Conservation (phyloP, 2,888 invertebrate species). For the Acanthosepion lycidas region DNA sequence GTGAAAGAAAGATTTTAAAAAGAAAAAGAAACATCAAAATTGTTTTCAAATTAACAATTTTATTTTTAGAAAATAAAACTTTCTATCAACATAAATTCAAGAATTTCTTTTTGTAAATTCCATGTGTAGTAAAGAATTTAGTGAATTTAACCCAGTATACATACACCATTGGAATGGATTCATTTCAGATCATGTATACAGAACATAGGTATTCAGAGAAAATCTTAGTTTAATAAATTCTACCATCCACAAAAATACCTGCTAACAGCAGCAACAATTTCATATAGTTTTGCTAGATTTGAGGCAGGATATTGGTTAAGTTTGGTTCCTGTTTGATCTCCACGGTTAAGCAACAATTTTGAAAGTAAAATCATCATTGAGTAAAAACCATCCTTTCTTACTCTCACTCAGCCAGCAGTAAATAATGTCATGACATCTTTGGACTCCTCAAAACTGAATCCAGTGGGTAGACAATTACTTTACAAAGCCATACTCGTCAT, state of each 20-base stretch:
- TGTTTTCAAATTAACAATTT: neutral
- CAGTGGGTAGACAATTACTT: too few relatives aligned
- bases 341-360: neutral
- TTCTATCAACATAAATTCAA: constrained; percentile 21
- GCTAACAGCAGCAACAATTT: too few relatives aligned
- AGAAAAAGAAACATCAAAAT: neutral
- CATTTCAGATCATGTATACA: neutral
- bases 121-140: neutral
- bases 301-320: too few relatives aligned
- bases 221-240: neutral
- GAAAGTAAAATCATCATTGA: neutral
- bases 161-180: neutral
- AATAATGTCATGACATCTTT: too few relatives aligned
- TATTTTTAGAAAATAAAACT: neutral
- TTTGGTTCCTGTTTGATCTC: neutral
- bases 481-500: too few relatives aligned
- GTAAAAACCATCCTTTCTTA: too few relatives aligned
- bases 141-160: neutral
- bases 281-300: neutral
- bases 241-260: neutral
- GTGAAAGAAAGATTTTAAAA: neutral
- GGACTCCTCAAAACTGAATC: too few relatives aligned
- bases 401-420: too few relatives aligned
- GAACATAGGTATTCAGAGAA: neutral
- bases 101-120: neutral